These are phyloP conservation scores for Magallana gigas DNA, from an alignment of 1,140 invertebrate species.

Conservation along the genomic window DNA sequence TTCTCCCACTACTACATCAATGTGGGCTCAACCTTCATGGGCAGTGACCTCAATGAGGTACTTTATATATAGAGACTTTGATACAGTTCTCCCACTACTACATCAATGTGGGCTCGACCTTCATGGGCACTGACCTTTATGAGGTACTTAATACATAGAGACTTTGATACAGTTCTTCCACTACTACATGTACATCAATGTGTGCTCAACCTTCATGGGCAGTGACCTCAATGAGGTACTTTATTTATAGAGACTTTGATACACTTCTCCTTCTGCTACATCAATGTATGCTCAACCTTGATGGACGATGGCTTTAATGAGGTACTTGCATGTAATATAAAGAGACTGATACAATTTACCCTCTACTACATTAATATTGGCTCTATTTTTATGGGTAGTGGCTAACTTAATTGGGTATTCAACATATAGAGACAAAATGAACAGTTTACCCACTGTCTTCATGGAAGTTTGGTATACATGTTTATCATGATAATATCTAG, in stretches of 20 bases:
- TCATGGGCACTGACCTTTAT: too few relatives aligned
- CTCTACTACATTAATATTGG: conserved; percentile 62
- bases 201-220: too few relatives aligned
- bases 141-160: too few relatives aligned
- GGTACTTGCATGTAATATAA: conserved; percentile 27
- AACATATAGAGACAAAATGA: too few relatives aligned
- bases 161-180: too few relatives aligned
- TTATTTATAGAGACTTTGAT: too few relatives aligned
- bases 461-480: too few relatives aligned
- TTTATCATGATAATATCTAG: too few relatives aligned
- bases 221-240: too few relatives aligned
- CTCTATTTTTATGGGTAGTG: conserved; percentile 47
- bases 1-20: conserved; percentile 56
- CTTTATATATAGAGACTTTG: too few relatives aligned
- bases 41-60: conserved; percentile 59
- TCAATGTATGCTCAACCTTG: conserved; percentile 57
- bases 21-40: conserved; percentile 60
- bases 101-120: too few relatives aligned
- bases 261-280: conserved; percentile 49
- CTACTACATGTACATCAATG: too few relatives aligned
- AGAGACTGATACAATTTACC: conserved; percentile 23
- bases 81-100: conserved; percentile 51
- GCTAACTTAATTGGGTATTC: conserved; percentile 55
- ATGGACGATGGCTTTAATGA: conserved; percentile 57
- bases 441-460: conserved; percentile 52